Evolutionary conservation across 2,797 vertebrate species (phyloP).

Genomic region (Mormyrus proboscirostris): DNA sequence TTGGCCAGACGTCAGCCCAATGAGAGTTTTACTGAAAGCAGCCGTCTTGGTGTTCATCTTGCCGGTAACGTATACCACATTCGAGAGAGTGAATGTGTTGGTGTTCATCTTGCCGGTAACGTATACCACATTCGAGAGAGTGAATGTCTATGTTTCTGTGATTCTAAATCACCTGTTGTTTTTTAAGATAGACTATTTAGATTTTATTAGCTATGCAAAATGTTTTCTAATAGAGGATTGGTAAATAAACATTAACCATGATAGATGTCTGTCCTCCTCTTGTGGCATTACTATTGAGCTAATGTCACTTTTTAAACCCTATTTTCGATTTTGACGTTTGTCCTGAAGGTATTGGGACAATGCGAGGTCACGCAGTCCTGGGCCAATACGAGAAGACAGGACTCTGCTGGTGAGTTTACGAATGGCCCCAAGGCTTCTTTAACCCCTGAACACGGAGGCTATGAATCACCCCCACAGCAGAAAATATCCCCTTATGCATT

Average conservation of each 20-base stretch:
- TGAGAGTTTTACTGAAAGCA: slow-evolving; percentile 39
- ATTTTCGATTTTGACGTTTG: not conserved
- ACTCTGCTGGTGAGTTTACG: slow-evolving; percentile 46
- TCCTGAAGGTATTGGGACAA: slow-evolving; percentile 46
- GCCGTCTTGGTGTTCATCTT: slow-evolving; percentile 39
- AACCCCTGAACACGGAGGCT: not conserved
- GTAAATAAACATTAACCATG: not conserved
- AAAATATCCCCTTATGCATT: not conserved
- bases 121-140: not conserved
- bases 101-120: slow-evolving; percentile 51
- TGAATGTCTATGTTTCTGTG: not conserved
- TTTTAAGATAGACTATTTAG: not conserved
- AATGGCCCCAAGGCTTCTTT: not conserved
- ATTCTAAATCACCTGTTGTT: not conserved
- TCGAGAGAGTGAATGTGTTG: slow-evolving; percentile 1
- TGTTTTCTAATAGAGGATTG: not conserved
- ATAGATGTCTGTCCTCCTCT: not conserved
- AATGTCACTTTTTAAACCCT: not conserved
- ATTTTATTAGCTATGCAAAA: slow-evolving; percentile 29
- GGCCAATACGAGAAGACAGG: slow-evolving; percentile 28
- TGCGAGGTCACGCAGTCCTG: slow-evolving; percentile 46
- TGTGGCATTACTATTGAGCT: not conserved
- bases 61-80: slow-evolving; percentile 44
- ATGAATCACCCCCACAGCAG: not conserved
- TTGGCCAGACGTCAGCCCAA: slow-evolving; percentile 54